Evolutionary conservation across 2,888 invertebrate genomes (phyloP), one percentile per base, ranked within the genome.

Genomic region (Clitarchus hookeri): DNA sequence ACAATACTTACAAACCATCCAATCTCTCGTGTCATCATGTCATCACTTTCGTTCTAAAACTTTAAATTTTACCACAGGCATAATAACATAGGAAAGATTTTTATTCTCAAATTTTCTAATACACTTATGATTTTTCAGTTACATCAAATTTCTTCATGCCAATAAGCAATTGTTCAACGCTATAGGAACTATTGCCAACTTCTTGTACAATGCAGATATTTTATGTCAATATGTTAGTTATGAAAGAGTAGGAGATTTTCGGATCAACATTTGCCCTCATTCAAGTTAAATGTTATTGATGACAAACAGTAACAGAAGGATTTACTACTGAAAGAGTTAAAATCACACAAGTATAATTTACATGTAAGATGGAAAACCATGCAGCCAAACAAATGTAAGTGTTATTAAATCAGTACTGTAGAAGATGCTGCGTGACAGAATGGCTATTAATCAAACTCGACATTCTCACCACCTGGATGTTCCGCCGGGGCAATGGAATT

Each of bases 321-420:
- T 65, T 65, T 65, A 65, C 65, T n/a, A 65, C 65, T 65, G 65
- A 65, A 65, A 65, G 65, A 65, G 65, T 65, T 65, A 65, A 65
- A 65, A 65, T 65, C n/a, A n/a, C 16, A 65, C 65, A 65, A 65
- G 19, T 65, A 65, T 16, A 65, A 65, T 65, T 65, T n/a, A 65
- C 65, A 65, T 19, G 1, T 65, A 65, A 65, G n/a, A 2, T 65
- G 65, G n/a, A 65, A 65, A 65, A 65, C 65, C 65, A 65, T 65
- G 65, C 65, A 65, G 65, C 16, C 8, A 23, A 8, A 65, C 65
- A 65, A 65, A 65, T 65, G 65, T 23, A 65, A 65, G 65, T 65
- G 65, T 65, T 65, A 23, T n/a, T 65, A 65, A 16, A 65, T n/a
- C 23, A 65, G 65, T n/a, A 65, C 65, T 65, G 65, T n/a, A 65